Conservation (phyloP, 2,888 invertebrate species). For the Thelaira solivaga region DNA sequence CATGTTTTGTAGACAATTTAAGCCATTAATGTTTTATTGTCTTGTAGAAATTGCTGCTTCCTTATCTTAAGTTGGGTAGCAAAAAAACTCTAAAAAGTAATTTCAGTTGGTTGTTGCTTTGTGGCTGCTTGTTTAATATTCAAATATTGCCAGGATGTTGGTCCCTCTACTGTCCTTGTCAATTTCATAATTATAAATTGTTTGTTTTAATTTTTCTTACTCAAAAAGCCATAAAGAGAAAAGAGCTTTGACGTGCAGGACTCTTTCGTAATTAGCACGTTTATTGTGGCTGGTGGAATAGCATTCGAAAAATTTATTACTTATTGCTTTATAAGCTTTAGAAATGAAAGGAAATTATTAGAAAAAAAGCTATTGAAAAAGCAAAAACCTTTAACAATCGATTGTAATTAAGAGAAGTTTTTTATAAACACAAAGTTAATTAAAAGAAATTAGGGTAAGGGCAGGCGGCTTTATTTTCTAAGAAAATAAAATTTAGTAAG, state of each 20-base stretch:
- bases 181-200: conserved; percentile 33
- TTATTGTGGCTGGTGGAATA: conserved; percentile 14
- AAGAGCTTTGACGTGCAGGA: neutral
- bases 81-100: too few relatives aligned
- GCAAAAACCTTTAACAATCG: neutral
- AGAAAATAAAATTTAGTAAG: too few relatives aligned
- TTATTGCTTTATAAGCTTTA: conserved; percentile 50
- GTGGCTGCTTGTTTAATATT: conserved; percentile 23
- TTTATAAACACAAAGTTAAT: conserved; percentile 11
- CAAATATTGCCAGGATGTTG: conserved; percentile 12
- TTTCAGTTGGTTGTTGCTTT: neutral
- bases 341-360: neutral
- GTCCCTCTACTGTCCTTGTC: neutral
- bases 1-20: conserved; percentile 48
- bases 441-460: conserved; percentile 3
- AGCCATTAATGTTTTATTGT: conserved; percentile 55
- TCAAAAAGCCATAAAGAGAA: neutral
- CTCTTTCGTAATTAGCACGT: conserved; percentile 32
- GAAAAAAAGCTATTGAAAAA: neutral
- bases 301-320: conserved; percentile 38
- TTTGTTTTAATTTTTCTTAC: neutral
- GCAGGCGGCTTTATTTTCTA: too few relatives aligned
- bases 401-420: neutral
- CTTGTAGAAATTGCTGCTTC: neutral
- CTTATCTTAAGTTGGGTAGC: conserved; percentile 9